These are phyloP conservation scores for Sciurus carolinensis DNA, from an alignment of 2,797 vertebrate species.

Conservation along the genomic window DNA sequence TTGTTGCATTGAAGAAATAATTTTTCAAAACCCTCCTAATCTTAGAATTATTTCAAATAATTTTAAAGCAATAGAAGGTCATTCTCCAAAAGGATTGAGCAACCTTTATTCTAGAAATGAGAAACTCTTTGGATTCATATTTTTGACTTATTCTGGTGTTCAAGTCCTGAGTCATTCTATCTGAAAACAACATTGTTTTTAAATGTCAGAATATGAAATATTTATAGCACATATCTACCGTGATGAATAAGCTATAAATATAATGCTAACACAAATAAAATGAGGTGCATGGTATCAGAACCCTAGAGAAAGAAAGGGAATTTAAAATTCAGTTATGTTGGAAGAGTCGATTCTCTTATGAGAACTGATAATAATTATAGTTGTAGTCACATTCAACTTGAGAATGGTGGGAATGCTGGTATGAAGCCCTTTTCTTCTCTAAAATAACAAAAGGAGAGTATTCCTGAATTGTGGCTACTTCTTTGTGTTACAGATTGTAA, in stretches of 20 bases:
- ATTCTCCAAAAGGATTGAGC: constrained; percentile 8
- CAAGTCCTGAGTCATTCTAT: constrained; percentile 45
- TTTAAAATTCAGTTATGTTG: background rate
- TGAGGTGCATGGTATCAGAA: background rate
- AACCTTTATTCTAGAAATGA: constrained; percentile 39
- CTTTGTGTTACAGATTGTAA: constrained; percentile 19
- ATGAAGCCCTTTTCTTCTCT: background rate
- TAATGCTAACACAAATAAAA: constrained; percentile 62
- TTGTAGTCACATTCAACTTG: background rate
- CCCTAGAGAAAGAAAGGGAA: constrained; percentile 28
- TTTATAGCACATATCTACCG: constrained; percentile 44
- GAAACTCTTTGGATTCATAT: constrained; percentile 37
- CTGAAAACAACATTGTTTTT: constrained; percentile 68
- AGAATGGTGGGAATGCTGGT: background rate
- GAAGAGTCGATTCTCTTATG: background rate
- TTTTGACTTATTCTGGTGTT: constrained; percentile 67
- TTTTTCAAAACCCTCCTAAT: constrained; percentile 9
- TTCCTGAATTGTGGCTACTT: background rate
- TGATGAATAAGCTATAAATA: constrained; percentile 71
- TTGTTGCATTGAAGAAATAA: background rate
- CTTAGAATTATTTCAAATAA: constrained; percentile 9
- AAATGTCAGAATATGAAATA: constrained; percentile 72
- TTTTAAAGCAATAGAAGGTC: background rate
- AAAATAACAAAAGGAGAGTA: background rate
- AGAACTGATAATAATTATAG: background rate